Base-by-base conservation (phyloP, 2,888 invertebrate species). In the Synanthedon andrenaeformis region DNA sequence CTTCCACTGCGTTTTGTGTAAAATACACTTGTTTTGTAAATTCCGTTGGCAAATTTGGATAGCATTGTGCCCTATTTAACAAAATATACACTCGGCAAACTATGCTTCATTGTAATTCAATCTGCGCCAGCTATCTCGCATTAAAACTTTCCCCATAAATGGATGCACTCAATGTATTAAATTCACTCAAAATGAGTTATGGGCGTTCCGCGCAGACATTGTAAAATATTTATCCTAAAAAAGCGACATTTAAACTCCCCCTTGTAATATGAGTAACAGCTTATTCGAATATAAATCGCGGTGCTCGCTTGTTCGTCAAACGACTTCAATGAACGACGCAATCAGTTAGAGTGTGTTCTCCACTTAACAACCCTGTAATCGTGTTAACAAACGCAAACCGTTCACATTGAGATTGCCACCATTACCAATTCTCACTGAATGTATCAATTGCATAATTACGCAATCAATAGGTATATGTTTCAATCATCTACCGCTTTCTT, bases 91-190 rank as follows among this genome's bases (percentile, higher is more conserved):
- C 28, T 35, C 35, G n/a, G n/a, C 51, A 13, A n/a, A 51, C 41
- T 19, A 41, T 35, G 8, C 12, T 41, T 51, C 8, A 17, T 51
- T 35, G 53, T 58, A 55, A 55, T 59, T 57, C 54, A 58, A 57
- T 62, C 60, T 57, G 55, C 56, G 59, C 58, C 57, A 76, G 78
- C 19, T 5, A 14, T n/a, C 41, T 19, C 11, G 17, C 45, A 51
- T 75, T 74, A 75, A 76, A 80, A 76, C 67, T 76, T 53, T 74
- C 59, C 66, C 65, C 70, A 71, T 72, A 74, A 80, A 76, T 74
- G 67, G 66, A 58, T 74, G 78, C 81, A 83, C 82, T 84, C 74
- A 80, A 75, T 68, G 76, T 82, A 86, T 85, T 84, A 82, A 82
- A 80, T 79, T 79, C 73, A 63, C 71, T 72, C 75, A 71, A 78